phyloP scores from a whole-genome alignment of 2,888 invertebrate genomes.

The Myopa testacea region DNA sequence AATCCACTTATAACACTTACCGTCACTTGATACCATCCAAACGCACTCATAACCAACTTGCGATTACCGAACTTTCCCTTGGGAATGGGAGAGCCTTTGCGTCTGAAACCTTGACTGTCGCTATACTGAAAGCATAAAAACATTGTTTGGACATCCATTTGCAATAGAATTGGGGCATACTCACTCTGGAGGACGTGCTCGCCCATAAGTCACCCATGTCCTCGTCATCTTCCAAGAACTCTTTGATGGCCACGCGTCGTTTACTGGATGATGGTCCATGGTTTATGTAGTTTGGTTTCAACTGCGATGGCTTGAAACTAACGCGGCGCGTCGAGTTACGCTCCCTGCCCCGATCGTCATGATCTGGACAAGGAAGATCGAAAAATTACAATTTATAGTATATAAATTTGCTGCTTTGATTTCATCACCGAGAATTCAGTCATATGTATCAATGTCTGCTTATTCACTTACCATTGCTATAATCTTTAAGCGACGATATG shows the following conservation, averaged over 20 bases:
- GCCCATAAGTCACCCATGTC: constrained; percentile 62
- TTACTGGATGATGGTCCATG: constrained; percentile 44
- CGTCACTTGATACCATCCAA: constrained; percentile 80
- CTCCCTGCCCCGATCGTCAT: constrained; percentile 60
- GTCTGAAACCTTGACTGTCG: constrained; percentile 55
- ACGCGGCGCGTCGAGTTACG: constrained; percentile 64
- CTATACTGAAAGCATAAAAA: constrained; percentile 48
- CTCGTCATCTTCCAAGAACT: constrained; percentile 63
- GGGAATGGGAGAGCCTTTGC: constrained; percentile 64
- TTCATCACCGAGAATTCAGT: neutral
- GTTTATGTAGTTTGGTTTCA: constrained; percentile 50
- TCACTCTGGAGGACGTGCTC: constrained; percentile 51
- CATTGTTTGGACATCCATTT: neutral
- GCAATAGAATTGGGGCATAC: neutral
- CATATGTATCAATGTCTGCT: neutral
- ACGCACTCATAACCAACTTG: constrained; percentile 63
- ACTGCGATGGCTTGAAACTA: constrained; percentile 64
- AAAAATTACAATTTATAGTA: constrained; percentile 40
- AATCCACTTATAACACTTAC: constrained; percentile 54
- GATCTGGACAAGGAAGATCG: constrained; percentile 47
- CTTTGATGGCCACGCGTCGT: constrained; percentile 53
- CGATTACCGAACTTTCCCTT: constrained; percentile 54
- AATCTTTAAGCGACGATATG: constrained; percentile 57
- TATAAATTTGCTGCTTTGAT: neutral
- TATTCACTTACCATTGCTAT: constrained; percentile 56